Conservation (phyloP, 1,140 invertebrate species). For the Micrasema minimum region DNA sequence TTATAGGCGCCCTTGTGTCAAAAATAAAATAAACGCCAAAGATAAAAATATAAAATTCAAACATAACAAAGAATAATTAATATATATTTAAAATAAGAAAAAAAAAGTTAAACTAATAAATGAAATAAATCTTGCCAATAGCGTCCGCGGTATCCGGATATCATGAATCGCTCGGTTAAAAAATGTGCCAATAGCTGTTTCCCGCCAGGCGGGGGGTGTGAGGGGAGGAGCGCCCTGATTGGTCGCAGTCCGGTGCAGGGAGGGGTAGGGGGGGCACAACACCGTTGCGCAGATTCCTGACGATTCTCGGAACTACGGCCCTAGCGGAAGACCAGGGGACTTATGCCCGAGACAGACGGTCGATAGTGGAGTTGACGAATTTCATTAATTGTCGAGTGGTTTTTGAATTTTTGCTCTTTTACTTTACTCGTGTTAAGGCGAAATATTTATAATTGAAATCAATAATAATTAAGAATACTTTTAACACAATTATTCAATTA, state of each 20-base stretch:
- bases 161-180: constrained; percentile 9
- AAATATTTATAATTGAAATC: too few species aligned
- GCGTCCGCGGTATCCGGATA: constrained; percentile 1
- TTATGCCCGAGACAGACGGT: not conserved
- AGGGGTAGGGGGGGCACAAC: constrained; percentile 10
- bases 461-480: too few species aligned
- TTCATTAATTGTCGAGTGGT: too few species aligned
- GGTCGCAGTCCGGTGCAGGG: not conserved
- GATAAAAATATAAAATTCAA: too few species aligned
- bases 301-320: constrained; percentile 25
- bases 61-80: too few species aligned
- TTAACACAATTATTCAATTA: too few species aligned
- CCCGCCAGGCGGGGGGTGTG: not conserved
- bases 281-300: constrained; percentile 31
- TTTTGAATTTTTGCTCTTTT: too few species aligned
- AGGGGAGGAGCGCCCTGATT: constrained; percentile 2
- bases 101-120: too few species aligned
- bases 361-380: not conserved
- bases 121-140: not conserved
- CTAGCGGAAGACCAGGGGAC: constrained; percentile 5
- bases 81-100: too few species aligned
- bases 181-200: constrained; percentile 23
- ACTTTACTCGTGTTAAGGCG: not conserved
- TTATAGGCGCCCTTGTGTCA: too few species aligned
- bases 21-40: too few species aligned